Base-by-base conservation (phyloP, 2,113 vertebrate genomes). In the Hippoglossus stenolepis region DNA sequence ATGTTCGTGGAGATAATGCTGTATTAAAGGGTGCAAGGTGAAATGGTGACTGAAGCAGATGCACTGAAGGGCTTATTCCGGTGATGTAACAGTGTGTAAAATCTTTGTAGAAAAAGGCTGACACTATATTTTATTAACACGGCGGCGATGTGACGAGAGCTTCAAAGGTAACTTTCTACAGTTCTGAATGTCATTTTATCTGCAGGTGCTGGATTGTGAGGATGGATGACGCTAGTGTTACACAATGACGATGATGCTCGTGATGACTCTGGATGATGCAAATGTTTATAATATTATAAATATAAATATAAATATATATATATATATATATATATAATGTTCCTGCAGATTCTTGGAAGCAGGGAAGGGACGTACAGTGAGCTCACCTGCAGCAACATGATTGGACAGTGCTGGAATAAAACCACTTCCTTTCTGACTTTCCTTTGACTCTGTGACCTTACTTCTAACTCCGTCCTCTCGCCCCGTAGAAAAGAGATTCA, bases 391-490 rank as follows among this genome's bases (percentile, higher is more conserved):
- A 72, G 80, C 58, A 51, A 78, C 66, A 79, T 85, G 76, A 89
- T 64, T 89, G 85, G 87, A 90, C 85, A 87, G 85, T 82, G 85
- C 71, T 90, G 87, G 84, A 93, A 91, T 93, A 92, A 93, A 92
- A 88, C 84, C 82, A 87, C 89, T 88, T 90, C 71, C 84, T 91
- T 84, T 91, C 85, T 91, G 89, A 92, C 84, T 91, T 89, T 90
- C 58, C 68, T 74, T 77, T 56, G 83, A 77, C 77, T 90, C 62
- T 3, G 0, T 51, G 0, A 69, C 28, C 31, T 69, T 73, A n/a
- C 13, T 66, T 78, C 26, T 77, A 18, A 65, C 51, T 75, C 43
- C 68, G 38, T 63, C 15, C 15, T 60, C 49, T 59, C 21, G 20
- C 8, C 21, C 1, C 43, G 18, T 38, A 24, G 28, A 64, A 64